These are phyloP conservation scores for Lycaon pictus DNA, from an alignment of 2,113 vertebrate species.

Conservation along the genomic window DNA sequence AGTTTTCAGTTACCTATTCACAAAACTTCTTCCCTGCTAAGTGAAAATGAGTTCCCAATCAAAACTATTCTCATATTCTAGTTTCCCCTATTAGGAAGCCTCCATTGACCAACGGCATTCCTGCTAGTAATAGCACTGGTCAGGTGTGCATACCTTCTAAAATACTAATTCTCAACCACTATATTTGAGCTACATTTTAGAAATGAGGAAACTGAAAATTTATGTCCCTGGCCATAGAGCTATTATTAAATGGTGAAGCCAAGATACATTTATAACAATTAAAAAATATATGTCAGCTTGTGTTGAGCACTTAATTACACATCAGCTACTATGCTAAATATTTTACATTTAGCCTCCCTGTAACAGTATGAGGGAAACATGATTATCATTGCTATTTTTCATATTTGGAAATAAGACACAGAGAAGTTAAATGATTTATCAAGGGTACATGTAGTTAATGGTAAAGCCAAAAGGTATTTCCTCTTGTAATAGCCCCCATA, in stretches of 20 bases:
- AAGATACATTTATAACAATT: conserved; percentile 28
- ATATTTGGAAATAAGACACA: neutral
- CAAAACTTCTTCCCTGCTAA: neutral
- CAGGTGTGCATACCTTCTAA: neutral
- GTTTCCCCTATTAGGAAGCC: neutral
- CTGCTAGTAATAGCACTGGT: neutral
- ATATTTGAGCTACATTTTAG: neutral
- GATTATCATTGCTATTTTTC: conserved; percentile 33
- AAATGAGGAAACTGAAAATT: conserved; percentile 35
- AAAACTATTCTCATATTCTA: conserved; percentile 17
- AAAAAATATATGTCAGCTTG: neutral
- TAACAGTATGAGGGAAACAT: neutral
- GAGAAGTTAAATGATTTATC: neutral
- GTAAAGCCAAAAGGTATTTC: neutral
- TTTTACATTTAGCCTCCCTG: conserved; percentile 28
- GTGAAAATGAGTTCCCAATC: neutral
- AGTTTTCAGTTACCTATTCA: conserved; percentile 43
- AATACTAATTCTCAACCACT: conserved; percentile 16
- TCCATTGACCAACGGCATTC: neutral
- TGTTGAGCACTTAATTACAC: conserved; percentile 18
- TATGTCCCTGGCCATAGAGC: neutral
- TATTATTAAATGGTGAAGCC: conserved; percentile 23
- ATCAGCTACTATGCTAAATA: neutral
- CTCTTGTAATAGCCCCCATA: neutral
- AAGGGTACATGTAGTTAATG: neutral